Conservation (phyloP, 2,797 vertebrate species). For the Chanos chanos region DNA sequence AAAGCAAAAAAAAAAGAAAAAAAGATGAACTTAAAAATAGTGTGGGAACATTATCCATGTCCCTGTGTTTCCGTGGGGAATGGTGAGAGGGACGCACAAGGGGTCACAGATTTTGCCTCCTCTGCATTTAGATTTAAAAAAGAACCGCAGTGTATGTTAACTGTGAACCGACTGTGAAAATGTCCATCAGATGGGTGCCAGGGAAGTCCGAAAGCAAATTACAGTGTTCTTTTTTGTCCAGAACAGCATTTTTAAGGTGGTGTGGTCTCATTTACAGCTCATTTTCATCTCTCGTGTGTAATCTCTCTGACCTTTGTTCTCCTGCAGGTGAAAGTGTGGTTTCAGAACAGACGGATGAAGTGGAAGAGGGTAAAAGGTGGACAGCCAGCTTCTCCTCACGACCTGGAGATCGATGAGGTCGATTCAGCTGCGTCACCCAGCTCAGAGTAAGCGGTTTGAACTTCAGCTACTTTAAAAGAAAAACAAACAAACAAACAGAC, state of each 20-base stretch:
- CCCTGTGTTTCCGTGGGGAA: slow-evolving; percentile 46
- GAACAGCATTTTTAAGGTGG: no score
- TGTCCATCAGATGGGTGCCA: no score
- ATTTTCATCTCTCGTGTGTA: no score
- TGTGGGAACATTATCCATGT: slow-evolving; percentile 59
- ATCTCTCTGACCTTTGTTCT: no score
- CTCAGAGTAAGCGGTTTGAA: slow-evolving; percentile 74
- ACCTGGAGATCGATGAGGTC: slow-evolving; percentile 83
- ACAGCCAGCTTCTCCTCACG: slow-evolving; percentile 81
- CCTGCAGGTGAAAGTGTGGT: slow-evolving; percentile 95
- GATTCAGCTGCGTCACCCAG: slow-evolving; percentile 90
- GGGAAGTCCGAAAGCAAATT: no score
- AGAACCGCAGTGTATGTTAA: no score
- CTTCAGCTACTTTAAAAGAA: slow-evolving; percentile 18
- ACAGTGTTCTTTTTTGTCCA: no score
- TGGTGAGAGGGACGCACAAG: slow-evolving; percentile 40
- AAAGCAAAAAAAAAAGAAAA: slow-evolving; percentile 34
- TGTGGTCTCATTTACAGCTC: no score
- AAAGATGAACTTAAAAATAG: slow-evolving; percentile 48
- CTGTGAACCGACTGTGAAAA: no score
- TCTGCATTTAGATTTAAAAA: slow-evolving; percentile 22
- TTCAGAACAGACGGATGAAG: slow-evolving; percentile 98
- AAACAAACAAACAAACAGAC: no score
- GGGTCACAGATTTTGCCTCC: slow-evolving; percentile 36
- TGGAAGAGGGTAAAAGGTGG: slow-evolving; percentile 97